Conservation (phyloP, 2,888 invertebrate species). For the Crocallis elinguaria region DNA sequence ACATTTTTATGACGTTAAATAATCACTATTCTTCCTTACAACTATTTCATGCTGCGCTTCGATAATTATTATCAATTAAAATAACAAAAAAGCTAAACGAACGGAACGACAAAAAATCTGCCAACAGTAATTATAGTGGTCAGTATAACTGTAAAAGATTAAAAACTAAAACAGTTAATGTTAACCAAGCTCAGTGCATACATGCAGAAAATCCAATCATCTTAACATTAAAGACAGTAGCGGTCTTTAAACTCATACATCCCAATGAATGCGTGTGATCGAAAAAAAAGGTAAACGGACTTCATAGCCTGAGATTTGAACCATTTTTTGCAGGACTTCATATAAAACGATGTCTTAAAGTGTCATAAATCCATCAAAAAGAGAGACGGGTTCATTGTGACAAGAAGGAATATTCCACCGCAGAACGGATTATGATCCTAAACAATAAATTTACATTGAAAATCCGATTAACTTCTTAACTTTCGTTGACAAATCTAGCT, state of each 20-base stretch:
- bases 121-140: not conserved
- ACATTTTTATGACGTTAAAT: not conserved
- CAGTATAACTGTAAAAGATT: slow-evolving; percentile 12
- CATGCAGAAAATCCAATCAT: slow-evolving; percentile 23
- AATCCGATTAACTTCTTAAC: slow-evolving; percentile 76
- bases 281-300: slow-evolving; percentile 18
- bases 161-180: not conserved
- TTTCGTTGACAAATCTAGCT: slow-evolving; percentile 54
- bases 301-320: slow-evolving; percentile 11
- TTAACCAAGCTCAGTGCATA: slow-evolving; percentile 12
- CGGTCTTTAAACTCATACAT: slow-evolving; percentile 29
- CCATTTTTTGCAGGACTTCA: slow-evolving; percentile 34
- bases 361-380: slow-evolving; percentile 61
- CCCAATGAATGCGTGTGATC: slow-evolving; percentile 11
- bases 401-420: slow-evolving; percentile 35
- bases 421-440: slow-evolving; percentile 62
- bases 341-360: slow-evolving; percentile 42
- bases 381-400: slow-evolving; percentile 51
- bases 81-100: slow-evolving; percentile 2
- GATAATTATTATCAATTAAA: slow-evolving; percentile 4
- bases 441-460: slow-evolving; percentile 72
- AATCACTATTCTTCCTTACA: not conserved
- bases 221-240: slow-evolving; percentile 32
- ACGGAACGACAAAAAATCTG: not conserved
- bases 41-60: not conserved